Evolutionary conservation across 2,797 vertebrate species (phyloP).

Genomic region (Peromyscus nudipes): DNA sequence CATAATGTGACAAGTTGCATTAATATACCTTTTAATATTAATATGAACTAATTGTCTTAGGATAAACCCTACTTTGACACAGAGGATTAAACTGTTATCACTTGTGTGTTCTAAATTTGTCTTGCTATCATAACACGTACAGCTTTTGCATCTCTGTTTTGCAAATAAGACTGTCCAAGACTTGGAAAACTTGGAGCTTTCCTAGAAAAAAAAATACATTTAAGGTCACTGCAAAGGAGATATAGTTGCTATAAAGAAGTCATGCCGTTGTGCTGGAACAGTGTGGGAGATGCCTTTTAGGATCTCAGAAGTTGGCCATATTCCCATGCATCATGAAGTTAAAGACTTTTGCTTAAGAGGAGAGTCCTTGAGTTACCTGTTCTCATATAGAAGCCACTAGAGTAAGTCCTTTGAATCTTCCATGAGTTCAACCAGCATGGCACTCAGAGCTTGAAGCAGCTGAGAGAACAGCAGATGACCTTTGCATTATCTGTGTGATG

Average conservation of each 20-base stretch:
- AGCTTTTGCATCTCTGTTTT: not conserved
- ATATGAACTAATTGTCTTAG: not conserved
- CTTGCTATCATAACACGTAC: not conserved
- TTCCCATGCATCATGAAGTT: not conserved
- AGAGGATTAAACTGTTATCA: not conserved
- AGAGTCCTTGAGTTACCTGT: no score
- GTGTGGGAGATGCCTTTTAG: not conserved
- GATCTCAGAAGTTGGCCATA: not conserved
- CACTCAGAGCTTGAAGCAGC: not conserved
- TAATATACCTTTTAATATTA: conserved; percentile 29
- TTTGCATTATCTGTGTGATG: not conserved
- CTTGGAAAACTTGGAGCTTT: not conserved
- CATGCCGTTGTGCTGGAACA: not conserved
- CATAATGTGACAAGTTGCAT: not conserved
- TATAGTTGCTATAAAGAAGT: not conserved
- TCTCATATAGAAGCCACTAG: not conserved
- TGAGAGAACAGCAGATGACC: not conserved
- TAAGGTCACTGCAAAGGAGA: not conserved
- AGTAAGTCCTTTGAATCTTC: not conserved
- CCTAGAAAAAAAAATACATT: not conserved
- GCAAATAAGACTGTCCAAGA: not conserved
- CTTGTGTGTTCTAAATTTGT: not conserved
- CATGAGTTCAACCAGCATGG: not conserved
- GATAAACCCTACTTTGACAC: not conserved
- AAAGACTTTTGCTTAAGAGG: not conserved